Percentiles rank a stretch among this genome's conserved stretches.
Evolutionary conservation across 1,140 invertebrate species (phyloP).

Genomic region (Pteromalus puparum): DNA sequence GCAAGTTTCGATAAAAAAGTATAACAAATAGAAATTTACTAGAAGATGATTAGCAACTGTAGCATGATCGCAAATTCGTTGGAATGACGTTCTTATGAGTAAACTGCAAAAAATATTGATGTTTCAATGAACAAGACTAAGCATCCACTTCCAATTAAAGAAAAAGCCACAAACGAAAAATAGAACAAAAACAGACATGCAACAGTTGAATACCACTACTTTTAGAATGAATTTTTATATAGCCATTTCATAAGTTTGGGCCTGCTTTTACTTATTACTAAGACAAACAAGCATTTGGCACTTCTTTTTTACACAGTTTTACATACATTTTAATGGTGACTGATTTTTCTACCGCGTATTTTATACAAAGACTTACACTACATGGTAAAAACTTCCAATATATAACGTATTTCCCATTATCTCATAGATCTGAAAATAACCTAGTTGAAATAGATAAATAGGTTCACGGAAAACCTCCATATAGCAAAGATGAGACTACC

Average conservation of each 20-base stretch:
- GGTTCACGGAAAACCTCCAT: neutral
- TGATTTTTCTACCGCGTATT: constrained; percentile 43
- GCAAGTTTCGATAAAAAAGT: neutral
- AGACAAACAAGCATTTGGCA: constrained; percentile 17
- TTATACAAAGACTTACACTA: constrained; percentile 42
- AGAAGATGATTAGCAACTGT: neutral
- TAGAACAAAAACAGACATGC: constrained; percentile 10
- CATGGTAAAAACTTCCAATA: neutral
- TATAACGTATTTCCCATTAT: constrained; percentile 12
- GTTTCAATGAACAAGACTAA: constrained; percentile 11
- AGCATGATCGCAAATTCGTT: neutral
- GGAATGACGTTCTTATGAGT: constrained; percentile 17
- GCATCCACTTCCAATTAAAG: neutral
- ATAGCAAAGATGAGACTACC: neutral
- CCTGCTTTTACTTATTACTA: constrained; percentile 42
- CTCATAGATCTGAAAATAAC: constrained; percentile 22
- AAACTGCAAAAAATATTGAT: constrained; percentile 5
- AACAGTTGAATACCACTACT: constrained; percentile 18
- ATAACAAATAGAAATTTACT: neutral
- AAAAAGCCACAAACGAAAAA: neutral
- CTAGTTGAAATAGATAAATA: neutral
- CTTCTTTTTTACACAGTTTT: constrained; percentile 29
- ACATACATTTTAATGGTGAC: constrained; percentile 41
- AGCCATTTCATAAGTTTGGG: constrained; percentile 43
- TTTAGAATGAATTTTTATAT: neutral